Evolutionary conservation across 2,888 invertebrate genomes (phyloP).

Genomic region (Dinocampus coccinellae): DNA sequence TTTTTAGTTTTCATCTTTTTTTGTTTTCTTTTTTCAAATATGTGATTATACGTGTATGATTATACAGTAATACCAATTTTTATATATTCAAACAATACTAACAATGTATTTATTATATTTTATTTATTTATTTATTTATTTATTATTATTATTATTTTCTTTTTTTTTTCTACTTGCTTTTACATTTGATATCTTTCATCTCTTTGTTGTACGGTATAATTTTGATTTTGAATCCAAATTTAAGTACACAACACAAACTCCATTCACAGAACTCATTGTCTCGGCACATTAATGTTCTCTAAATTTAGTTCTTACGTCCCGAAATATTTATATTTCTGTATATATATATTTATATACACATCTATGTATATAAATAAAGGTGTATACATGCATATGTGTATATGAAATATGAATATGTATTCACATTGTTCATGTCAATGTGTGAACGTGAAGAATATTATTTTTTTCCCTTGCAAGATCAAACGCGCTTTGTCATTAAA

Average conservation of each 20-base stretch:
- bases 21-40: no score
- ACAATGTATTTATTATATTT: no score
- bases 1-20: no score
- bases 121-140: background rate
- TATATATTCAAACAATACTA: no score
- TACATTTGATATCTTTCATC: no score
- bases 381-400: no score
- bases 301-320: conserved; percentile 2
- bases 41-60: no score
- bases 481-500: background rate
- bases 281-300: background rate
- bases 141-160: background rate
- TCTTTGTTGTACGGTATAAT: background rate
- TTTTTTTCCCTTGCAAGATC: background rate
- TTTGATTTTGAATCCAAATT: background rate
- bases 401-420: no score
- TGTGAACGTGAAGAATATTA: background rate
- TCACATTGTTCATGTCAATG: background rate
- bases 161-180: background rate
- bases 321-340: background rate
- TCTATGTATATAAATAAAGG: no score
- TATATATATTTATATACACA: background rate
- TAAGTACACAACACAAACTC: background rate
- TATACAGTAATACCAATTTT: no score
- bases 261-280: conserved; percentile 4